Conservation (phyloP, 2,113 vertebrate genomes). For the Tiliqua scincoides region DNA sequence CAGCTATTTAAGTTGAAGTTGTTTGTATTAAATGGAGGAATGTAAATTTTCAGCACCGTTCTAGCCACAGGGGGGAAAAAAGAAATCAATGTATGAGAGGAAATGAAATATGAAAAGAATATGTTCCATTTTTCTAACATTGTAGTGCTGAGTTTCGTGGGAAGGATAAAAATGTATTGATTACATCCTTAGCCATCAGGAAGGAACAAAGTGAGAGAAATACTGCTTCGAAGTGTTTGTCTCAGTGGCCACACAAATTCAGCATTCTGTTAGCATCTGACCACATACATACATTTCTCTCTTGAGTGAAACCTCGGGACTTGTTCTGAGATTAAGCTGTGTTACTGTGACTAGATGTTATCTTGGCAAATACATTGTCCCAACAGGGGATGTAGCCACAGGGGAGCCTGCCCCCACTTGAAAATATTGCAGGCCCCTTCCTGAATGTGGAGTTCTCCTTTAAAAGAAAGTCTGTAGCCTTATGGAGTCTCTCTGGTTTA, state of each 20-base stretch:
- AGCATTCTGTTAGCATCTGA: neutral
- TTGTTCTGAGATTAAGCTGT: too few relatives aligned
- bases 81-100: slow-evolving; percentile 11
- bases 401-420: neutral
- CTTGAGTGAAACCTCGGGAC: neutral
- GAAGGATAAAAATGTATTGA: slow-evolving; percentile 17
- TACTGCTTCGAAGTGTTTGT: neutral
- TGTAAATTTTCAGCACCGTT: slow-evolving; percentile 40
- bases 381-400: neutral
- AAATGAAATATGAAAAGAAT: slow-evolving; percentile 18
- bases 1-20: slow-evolving; percentile 18
- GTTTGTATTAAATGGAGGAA: slow-evolving; percentile 36
- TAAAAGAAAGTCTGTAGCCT: too few relatives aligned
- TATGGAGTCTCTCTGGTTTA: too few relatives aligned
- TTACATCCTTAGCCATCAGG: slow-evolving; percentile 17
- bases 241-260: neutral
- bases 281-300: neutral
- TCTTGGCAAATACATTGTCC: neutral
- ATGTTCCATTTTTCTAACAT: slow-evolving; percentile 23
- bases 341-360: neutral
- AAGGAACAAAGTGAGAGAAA: slow-evolving; percentile 8
- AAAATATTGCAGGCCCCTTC: neutral
- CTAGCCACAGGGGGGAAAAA: neutral
- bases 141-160: neutral
- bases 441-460: neutral